Conservation (phyloP, 2,113 vertebrate genomes). For the Scytalopus superciliaris region DNA sequence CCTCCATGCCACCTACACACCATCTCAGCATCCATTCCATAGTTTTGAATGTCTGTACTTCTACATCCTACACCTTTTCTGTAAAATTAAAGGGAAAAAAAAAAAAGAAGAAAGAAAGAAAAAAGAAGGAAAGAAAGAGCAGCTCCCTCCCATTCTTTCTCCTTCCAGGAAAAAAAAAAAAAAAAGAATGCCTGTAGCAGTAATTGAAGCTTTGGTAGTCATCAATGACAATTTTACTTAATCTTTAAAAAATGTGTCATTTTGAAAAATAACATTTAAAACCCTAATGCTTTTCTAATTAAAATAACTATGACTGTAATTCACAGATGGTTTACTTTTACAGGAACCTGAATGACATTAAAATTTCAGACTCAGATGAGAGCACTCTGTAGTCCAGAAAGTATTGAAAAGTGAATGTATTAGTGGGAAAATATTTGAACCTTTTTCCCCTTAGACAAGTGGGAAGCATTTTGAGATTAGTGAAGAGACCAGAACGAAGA, state of each 20-base stretch:
- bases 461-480: background rate
- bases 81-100: background rate
- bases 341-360: conserved; percentile 61
- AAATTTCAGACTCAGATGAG: conserved; percentile 40
- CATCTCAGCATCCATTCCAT: background rate
- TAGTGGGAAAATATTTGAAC: background rate
- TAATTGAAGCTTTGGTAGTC: conserved; percentile 58
- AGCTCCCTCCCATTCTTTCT: background rate
- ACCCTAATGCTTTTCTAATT: conserved; percentile 63
- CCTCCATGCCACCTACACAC: conserved; percentile 56
- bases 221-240: conserved; percentile 63
- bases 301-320: conserved; percentile 63
- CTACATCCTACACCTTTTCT: conserved; percentile 48
- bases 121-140: background rate
- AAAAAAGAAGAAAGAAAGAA: fast-evolving
- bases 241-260: conserved; percentile 66
- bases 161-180: background rate
- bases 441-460: background rate
- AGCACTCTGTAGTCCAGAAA: conserved; percentile 34
- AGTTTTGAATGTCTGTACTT: conserved; percentile 58
- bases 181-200: background rate
- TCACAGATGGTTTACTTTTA: conserved; percentile 70
- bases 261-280: conserved; percentile 57
- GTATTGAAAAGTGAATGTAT: background rate
- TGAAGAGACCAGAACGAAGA: background rate